These are phyloP conservation scores for Drosophila sp. DNA, from an alignment of 1,140 invertebrate species.

Conservation along the genomic window DNA sequence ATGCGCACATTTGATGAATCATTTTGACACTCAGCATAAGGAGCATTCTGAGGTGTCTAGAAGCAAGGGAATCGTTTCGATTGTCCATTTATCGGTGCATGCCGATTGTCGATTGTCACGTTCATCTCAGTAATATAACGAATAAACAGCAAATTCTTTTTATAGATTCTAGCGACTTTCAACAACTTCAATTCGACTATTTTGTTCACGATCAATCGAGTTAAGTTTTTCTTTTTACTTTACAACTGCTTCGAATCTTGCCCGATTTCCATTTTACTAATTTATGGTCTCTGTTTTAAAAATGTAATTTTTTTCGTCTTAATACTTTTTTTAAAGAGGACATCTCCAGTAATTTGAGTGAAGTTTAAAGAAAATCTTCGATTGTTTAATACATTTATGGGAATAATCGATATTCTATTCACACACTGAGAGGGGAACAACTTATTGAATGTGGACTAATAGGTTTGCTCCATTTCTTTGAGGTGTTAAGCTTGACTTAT, in stretches of 20 bases:
- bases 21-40: constrained; percentile 28
- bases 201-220: no score
- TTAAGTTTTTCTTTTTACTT: no score
- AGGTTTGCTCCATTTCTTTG: constrained; percentile 26
- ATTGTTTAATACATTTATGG: background rate
- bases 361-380: no score
- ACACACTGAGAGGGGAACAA: background rate
- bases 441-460: constrained; percentile 9
- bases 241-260: no score
- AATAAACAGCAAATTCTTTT: no score
- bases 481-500: constrained; percentile 15
- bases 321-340: background rate
- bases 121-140: no score
- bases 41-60: background rate
- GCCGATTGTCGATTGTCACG: no score
- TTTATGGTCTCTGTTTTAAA: no score
- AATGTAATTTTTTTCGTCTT: background rate
- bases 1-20: constrained; percentile 33
- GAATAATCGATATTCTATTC: constrained; percentile 17
- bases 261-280: no score
- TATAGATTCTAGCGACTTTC: no score
- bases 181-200: no score
- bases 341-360: background rate
- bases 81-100: no score
- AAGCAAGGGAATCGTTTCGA: background rate